phyloP scores from a whole-genome alignment of 2,113 vertebrate species.

The Hucho hucho region DNA sequence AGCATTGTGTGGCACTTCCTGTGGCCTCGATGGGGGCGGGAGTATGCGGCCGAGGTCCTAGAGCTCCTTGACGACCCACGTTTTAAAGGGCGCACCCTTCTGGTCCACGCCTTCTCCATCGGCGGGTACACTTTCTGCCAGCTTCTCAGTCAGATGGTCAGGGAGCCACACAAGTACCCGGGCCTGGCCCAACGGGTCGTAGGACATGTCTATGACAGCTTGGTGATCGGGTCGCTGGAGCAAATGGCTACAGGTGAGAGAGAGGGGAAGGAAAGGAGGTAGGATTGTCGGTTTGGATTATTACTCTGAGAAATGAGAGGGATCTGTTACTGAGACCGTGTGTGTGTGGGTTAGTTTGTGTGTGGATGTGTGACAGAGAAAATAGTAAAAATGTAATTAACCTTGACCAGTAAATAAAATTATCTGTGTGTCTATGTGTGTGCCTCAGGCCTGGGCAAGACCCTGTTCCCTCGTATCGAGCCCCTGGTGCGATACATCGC shows the following conservation, averaged over 20 bases:
- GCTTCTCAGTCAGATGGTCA: slow-evolving; percentile 30
- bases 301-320: too few species aligned
- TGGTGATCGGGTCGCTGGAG: slow-evolving; percentile 50
- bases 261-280: not conserved
- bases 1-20: slow-evolving; percentile 38
- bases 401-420: too few species aligned
- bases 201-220: slow-evolving; percentile 63
- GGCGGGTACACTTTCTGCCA: slow-evolving; percentile 54
- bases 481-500: slow-evolving; percentile 30
- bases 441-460: slow-evolving; percentile 60
- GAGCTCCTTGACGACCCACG: slow-evolving; percentile 35
- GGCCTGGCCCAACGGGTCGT: slow-evolving; percentile 22
- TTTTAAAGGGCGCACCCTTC: slow-evolving; percentile 39
- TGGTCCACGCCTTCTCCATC: slow-evolving; percentile 58
- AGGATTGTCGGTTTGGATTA: too few species aligned
- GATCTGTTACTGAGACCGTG: not conserved
- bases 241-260: slow-evolving; percentile 40
- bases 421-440: not conserved
- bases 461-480: slow-evolving; percentile 57
- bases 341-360: not conserved
- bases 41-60: slow-evolving; percentile 20
- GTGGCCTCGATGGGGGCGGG: slow-evolving; percentile 39
- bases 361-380: slow-evolving; percentile 3
- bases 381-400: too few species aligned
- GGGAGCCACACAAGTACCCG: slow-evolving; percentile 5